These are phyloP conservation scores for Microctenopoma lineatum DNA, from an alignment of 2,797 vertebrate species.

Conservation along the genomic window DNA sequence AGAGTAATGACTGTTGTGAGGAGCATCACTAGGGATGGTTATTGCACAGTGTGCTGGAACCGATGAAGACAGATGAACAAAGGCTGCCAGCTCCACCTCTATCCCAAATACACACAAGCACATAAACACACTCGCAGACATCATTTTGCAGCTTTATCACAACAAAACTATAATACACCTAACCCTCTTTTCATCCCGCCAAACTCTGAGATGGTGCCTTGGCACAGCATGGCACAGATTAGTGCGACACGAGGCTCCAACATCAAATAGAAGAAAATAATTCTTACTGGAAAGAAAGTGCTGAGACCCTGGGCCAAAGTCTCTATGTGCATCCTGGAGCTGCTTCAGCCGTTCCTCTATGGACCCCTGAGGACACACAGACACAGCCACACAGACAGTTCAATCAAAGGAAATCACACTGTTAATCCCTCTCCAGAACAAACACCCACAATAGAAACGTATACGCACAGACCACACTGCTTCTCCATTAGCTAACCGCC, in stretches of 20 bases:
- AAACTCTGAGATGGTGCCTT: conserved; percentile 20
- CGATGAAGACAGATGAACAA: conserved; percentile 51
- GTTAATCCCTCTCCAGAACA: conserved; percentile 34
- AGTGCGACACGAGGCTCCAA: conserved; percentile 41
- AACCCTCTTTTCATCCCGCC: conserved; percentile 11
- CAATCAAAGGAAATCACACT: conserved; percentile 67
- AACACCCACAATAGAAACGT: conserved; percentile 52
- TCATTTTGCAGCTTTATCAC: conserved; percentile 14
- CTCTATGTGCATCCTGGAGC: conserved; percentile 96
- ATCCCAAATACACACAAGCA: conserved; percentile 47
- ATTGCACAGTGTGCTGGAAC: conserved; percentile 31
- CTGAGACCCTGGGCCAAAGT: conserved; percentile 97
- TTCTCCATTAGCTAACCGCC: conserved; percentile 66
- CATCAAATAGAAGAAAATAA: conserved; percentile 54
- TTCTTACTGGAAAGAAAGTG: conserved; percentile 97
- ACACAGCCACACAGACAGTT: conserved; percentile 40
- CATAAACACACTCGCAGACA: background rate
- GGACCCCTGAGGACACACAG: conserved; percentile 83
- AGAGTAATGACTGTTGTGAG: conserved; percentile 44
- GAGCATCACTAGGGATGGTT: conserved; percentile 43
- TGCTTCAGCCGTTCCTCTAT: conserved; percentile 95
- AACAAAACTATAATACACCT: conserved; percentile 25
- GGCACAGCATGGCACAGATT: conserved; percentile 40
- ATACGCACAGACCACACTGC: conserved; percentile 57
- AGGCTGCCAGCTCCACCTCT: conserved; percentile 54